Percentiles rank a stretch among this genome's conserved stretches.
These are phyloP conservation scores for Falco biarmicus DNA, from an alignment of 2,797 vertebrate species.

Conservation along the genomic window DNA sequence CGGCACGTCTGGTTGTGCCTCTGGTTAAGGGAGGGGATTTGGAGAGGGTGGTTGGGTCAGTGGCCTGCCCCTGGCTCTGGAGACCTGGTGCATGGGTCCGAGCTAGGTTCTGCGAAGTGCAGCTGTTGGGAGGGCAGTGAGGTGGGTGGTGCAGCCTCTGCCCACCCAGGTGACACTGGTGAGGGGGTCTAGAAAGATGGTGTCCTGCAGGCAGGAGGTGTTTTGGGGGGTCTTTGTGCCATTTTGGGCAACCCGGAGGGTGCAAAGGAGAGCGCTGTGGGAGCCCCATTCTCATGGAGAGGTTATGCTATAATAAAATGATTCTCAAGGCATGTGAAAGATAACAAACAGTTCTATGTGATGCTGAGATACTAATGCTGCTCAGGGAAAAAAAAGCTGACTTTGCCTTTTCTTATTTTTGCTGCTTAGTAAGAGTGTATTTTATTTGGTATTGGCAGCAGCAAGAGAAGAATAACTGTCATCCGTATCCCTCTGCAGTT, in stretches of 20 bases:
- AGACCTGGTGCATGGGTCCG: background rate
- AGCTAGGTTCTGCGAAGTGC: background rate
- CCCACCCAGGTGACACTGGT: fast-evolving
- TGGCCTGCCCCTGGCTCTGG: background rate
- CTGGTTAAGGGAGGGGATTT: background rate
- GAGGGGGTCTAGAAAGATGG: fast-evolving
- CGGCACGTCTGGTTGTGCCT: fast-evolving
- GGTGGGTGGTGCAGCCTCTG: background rate
- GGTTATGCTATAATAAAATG: background rate
- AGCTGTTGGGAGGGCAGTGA: fast-evolving
- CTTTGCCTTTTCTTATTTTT: background rate
- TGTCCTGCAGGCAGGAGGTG: background rate
- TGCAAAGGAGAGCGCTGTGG: background rate
- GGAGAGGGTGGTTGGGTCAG: fast-evolving
- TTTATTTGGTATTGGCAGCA: background rate
- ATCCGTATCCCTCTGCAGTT: background rate
- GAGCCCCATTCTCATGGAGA: background rate
- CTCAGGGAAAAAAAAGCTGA: background rate
- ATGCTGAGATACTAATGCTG: background rate
- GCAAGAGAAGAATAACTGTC: background rate
- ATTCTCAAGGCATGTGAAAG: background rate
- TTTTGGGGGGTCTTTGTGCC: background rate
- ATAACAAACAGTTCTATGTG: background rate
- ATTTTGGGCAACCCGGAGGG: background rate
- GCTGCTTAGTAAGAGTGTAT: background rate